Conservation (phyloP, 2,888 invertebrate genomes). For the Bibio marci region DNA sequence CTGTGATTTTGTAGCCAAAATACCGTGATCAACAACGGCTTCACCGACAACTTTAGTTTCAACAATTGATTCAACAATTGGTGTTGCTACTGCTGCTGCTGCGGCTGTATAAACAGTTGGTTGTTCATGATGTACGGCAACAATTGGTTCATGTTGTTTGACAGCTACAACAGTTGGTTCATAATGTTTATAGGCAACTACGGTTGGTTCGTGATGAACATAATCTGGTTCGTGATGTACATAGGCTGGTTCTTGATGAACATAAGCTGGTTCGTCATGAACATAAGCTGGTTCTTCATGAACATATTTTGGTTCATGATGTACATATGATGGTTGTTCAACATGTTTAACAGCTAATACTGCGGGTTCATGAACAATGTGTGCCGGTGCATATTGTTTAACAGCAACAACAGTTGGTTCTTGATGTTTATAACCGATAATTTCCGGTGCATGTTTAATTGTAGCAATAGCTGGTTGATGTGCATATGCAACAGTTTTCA, state of each 20-base stretch:
- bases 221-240: no score
- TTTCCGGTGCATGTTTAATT: not conserved
- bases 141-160: no score
- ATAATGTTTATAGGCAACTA: no score
- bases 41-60: slow-evolving; percentile 2
- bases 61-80: not conserved
- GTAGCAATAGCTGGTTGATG: not conserved
- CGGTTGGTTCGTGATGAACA: no score
- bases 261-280: not conserved
- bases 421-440: not conserved
- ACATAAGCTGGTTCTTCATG: not conserved
- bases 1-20: slow-evolving; percentile 19
- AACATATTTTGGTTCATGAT: not conserved
- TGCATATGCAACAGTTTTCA: not conserved
- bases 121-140: no score
- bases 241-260: not conserved
- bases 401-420: not conserved
- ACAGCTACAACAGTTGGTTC: no score
- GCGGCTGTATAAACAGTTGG: no score
- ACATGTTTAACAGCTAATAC: no score
- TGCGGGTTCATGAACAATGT: not conserved
- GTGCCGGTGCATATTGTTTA: not conserved
- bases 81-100: slow-evolving; percentile 10
- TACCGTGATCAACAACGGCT: slow-evolving; percentile 9
- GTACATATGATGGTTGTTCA: not conserved